Base-by-base conservation (phyloP, 2,888 invertebrate species). In the Meteorus colon region DNA sequence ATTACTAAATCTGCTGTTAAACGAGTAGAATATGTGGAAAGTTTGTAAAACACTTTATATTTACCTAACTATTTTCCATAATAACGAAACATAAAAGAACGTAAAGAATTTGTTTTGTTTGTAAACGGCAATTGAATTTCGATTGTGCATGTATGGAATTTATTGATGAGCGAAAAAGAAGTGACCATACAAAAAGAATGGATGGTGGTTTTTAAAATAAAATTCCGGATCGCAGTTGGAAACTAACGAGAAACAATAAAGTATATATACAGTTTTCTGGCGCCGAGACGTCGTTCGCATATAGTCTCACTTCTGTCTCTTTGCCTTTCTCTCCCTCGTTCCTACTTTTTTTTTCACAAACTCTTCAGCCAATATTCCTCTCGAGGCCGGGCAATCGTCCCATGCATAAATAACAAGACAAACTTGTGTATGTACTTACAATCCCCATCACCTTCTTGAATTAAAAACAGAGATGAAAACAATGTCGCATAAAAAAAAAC, bases 381-480 rank as follows among this genome's bases (percentile, higher is more conserved):
- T 19, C 19, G 66, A 66, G 41, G 19, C 66, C 41, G 24, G 66
- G 41, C 66, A 66, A 66, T 27, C 27, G 41, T 41, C 14, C 41
- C 66, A 41, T 41, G 66, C 66, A 66, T 66, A 66, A 66, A 66
- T 66, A 66, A 66, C n/a, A 34, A 66, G 27, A 41, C 41, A 14
- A 66, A 24, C 37, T 24, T n/a, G 19, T 66, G n/a, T 19, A 3
- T 34, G n/a, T 41, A 37, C 19, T 19, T 10, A 41, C 8, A 41
- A 41, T 66, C 14, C 14, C 19, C 19, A 66, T 66, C 37, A 66
- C 65, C 41, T 66, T 41, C 37, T 66, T 24, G 19, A 55, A 55
- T 55, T 55, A 34, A 24, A 37, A 66, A 45, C 29, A 41, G 37
- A 37, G 37, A 41, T 65, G 4, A 45, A 24, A 6, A 41, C 6